Evolutionary conservation across 2,888 invertebrate species (phyloP).

Genomic region (Cantharis nigra): DNA sequence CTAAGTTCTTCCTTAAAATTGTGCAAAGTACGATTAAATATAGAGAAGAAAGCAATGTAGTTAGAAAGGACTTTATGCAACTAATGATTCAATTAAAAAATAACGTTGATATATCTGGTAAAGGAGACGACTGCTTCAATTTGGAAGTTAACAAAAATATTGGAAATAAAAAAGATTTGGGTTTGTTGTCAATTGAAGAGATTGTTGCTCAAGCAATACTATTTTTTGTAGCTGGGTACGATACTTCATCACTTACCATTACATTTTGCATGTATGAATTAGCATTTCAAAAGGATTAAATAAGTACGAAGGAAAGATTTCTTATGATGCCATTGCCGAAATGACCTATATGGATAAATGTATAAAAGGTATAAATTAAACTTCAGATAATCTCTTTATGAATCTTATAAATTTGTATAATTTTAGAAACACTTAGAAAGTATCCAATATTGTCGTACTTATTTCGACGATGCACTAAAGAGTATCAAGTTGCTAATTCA

Average conservation of each 20-base stretch:
- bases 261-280: constrained; percentile 44
- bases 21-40: not conserved
- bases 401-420: not conserved
- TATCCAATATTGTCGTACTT: not conserved
- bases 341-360: constrained; percentile 40
- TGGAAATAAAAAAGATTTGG: not conserved
- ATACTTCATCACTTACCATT: constrained; percentile 29
- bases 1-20: not conserved
- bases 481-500: not conserved
- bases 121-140: not conserved
- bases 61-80: not conserved
- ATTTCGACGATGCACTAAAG: not conserved
- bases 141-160: not conserved
- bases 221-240: not conserved
- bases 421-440: not conserved
- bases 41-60: not conserved
- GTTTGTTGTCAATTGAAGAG: not conserved
- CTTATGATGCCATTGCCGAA: constrained; percentile 53
- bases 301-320: constrained; percentile 46
- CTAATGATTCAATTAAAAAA: not conserved
- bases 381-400: not conserved
- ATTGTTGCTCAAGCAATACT: not conserved
- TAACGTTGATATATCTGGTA: not conserved
- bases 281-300: constrained; percentile 49
- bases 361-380: not conserved